These are phyloP conservation scores for Brachyhypopomus gauderio DNA, from an alignment of 2,113 vertebrate species.

Conservation along the genomic window DNA sequence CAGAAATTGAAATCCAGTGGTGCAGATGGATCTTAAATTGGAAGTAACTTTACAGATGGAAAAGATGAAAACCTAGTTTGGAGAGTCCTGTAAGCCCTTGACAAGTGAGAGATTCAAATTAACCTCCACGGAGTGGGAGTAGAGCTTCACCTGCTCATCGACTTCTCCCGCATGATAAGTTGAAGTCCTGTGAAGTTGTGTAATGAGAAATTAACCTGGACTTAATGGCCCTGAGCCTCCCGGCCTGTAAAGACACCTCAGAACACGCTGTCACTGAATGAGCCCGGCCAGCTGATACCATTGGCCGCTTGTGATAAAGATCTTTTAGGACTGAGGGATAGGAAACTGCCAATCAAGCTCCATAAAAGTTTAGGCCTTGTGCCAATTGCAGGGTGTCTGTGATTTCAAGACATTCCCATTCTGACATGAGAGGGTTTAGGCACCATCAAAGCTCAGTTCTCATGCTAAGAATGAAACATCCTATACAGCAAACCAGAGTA, in stretches of 20 bases:
- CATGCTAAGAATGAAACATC: neutral
- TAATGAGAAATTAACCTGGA: slow-evolving; percentile 56
- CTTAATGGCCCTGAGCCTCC: slow-evolving; percentile 46
- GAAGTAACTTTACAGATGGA: slow-evolving; percentile 56
- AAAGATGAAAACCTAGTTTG: slow-evolving; percentile 60
- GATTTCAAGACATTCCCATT: slow-evolving; percentile 5
- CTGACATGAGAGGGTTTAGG: neutral
- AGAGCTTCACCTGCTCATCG: slow-evolving; percentile 49
- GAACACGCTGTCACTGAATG: slow-evolving; percentile 29
- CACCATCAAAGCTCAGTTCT: neutral
- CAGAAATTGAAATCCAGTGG: slow-evolving; percentile 58
- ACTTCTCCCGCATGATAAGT: slow-evolving; percentile 18
- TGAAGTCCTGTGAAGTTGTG: slow-evolving; percentile 50
- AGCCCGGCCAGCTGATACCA: slow-evolving; percentile 33
- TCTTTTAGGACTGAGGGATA: neutral
- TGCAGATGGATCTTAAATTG: slow-evolving; percentile 61
- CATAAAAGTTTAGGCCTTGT: neutral
- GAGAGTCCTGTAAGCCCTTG: slow-evolving; percentile 53
- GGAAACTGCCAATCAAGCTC: neutral
- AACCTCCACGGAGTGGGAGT: slow-evolving; percentile 43
- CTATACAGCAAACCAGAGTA: neutral
- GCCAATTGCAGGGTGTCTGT: neutral
- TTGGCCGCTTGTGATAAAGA: neutral
- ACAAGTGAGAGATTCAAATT: slow-evolving; percentile 59
- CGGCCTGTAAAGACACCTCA: slow-evolving; percentile 29